phyloP scores from a whole-genome alignment of 2,113 vertebrate genomes.

The Ammospiza nelsoni region DNA sequence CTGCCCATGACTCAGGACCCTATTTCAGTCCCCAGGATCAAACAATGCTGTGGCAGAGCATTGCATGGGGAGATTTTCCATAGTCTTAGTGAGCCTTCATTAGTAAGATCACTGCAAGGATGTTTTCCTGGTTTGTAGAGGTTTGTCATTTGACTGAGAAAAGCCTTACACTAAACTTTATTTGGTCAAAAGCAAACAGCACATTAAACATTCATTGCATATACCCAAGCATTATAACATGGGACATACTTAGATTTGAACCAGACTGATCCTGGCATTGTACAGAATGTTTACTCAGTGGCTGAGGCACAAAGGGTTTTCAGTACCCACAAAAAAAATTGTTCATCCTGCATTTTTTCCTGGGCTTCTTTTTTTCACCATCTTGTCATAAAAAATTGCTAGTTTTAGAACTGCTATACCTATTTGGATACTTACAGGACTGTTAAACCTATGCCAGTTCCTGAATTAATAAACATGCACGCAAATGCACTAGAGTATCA shows the following conservation, averaged over 20 bases:
- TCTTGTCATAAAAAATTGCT: slow-evolving; percentile 49
- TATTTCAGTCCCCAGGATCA: background rate
- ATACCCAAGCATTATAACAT: slow-evolving; percentile 15
- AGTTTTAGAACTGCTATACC: slow-evolving; percentile 41
- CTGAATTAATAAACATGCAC: slow-evolving; percentile 19
- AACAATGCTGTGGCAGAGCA: fast-evolving
- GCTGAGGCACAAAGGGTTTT: slow-evolving; percentile 31
- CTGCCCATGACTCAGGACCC: background rate
- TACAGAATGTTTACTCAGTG: slow-evolving; percentile 26
- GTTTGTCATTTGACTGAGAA: background rate
- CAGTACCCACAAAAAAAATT: slow-evolving; percentile 41
- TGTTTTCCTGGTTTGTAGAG: background rate
- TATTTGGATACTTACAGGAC: slow-evolving; percentile 46
- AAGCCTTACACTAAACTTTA: background rate
- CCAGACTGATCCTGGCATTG: slow-evolving; percentile 12
- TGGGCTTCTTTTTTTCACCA: background rate
- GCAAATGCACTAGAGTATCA: slow-evolving; percentile 2
- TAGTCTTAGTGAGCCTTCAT: background rate
- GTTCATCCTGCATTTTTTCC: background rate
- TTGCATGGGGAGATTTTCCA: background rate
- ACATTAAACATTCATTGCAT: slow-evolving; percentile 48
- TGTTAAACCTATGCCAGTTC: slow-evolving; percentile 53
- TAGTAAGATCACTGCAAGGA: background rate
- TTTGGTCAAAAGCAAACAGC: slow-evolving; percentile 34
- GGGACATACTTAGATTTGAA: slow-evolving; percentile 34